phyloP scores from a whole-genome alignment of 2,113 vertebrate genomes.

The Xenopus borealis region DNA sequence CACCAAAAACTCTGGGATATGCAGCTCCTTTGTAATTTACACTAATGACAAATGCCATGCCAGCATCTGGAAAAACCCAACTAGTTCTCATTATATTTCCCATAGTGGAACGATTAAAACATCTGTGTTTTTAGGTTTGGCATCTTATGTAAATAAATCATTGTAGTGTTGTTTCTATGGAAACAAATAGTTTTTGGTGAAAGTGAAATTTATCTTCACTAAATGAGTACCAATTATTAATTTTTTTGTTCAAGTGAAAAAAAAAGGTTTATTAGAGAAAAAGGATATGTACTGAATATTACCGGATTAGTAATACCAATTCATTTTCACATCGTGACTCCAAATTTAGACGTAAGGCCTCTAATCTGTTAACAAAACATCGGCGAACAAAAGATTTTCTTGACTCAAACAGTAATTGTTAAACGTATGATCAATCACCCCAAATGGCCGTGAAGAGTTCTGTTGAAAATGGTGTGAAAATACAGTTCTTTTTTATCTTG shows the following conservation, averaged over 20 bases:
- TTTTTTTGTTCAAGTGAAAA: background rate
- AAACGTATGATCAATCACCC: conserved; percentile 57
- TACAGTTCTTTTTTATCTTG: conserved; percentile 53
- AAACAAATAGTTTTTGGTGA: conserved; percentile 16
- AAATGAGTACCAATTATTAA: conserved; percentile 1
- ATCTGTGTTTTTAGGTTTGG: conserved; percentile 15
- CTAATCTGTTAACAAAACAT: conserved; percentile 6
- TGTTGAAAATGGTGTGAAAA: conserved; percentile 56
- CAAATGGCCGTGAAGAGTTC: conserved; percentile 54
- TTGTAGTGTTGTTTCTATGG: conserved; percentile 15
- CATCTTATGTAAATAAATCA: conserved; percentile 3
- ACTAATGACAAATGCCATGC: background rate
- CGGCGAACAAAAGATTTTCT: conserved; percentile 45
- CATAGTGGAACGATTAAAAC: background rate
- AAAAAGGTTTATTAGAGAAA: background rate
- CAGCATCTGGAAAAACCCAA: background rate
- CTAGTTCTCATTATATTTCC: background rate
- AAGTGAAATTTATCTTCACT: conserved; percentile 18
- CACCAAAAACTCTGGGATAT: no score
- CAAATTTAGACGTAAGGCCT: conserved; percentile 11
- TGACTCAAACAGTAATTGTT: conserved; percentile 47
- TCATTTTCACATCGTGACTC: background rate
- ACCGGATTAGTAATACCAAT: background rate
- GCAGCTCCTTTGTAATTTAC: no score
- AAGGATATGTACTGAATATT: background rate